Base-by-base conservation (phyloP, 2,113 vertebrate genomes). In the Canis aureus region DNA sequence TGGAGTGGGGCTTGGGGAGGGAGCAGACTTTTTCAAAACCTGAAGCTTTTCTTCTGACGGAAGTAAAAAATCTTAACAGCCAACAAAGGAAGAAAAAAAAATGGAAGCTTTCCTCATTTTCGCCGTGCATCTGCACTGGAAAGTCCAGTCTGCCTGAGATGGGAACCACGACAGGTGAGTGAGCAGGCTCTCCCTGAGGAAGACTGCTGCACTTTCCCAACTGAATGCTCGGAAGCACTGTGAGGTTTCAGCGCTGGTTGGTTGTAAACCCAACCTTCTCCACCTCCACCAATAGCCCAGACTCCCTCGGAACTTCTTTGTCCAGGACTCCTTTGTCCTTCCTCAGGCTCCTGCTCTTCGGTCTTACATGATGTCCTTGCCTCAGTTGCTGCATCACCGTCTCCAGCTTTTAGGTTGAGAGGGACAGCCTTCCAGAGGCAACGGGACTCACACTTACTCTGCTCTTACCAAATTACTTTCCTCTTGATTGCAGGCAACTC, bases 341-440 rank as follows among this genome's bases (percentile, higher is more conserved):
- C 99, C 99, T 97, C 99, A 98, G 96, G 99, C 99, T 98, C 99
- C 99, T 0, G 99, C 99, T 97, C 99, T 98, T 97, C 99, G 99
- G 99, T 57, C 99, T 99, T 98, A 99, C 99, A 97, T 99, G 99
- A 76, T 99, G 98, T 11, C 98, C 99, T 99, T 8, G 99, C 99
- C 0, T 99, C 99, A 49, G 98, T 99, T 11, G 99, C 99, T 8
- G 98, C 97, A 23, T 99, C 99, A 0, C 99, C 99, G 98, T 99
- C 99, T 98, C 98, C 99, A 23, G 99, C 98, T 98, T 99, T 99
- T 96, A 99, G 98, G 98, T 99, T 99, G 97, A 99, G 84, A 10
- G 99, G 99, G 62, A 99, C 99, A 11, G 99, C 99, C 80, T 98
- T 99, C 99, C 99, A 99, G 43, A 99, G 95, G 91, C 99, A 99